These are phyloP conservation scores for Amiota communis DNA, from an alignment of 2,888 invertebrate species.

Conservation along the genomic window DNA sequence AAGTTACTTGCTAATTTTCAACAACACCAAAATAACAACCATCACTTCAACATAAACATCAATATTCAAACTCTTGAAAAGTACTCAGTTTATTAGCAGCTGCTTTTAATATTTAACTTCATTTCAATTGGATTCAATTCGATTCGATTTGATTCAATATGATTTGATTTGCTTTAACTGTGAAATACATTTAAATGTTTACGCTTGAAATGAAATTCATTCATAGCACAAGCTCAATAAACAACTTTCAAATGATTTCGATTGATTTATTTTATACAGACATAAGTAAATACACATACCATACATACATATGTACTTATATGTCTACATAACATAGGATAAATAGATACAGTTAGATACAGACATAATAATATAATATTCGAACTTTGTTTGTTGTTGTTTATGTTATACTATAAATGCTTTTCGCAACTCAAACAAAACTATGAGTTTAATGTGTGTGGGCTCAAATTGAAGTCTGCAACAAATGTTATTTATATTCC, in stretches of 20 bases:
- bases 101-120: conserved; percentile 14
- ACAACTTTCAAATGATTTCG: conserved; percentile 25
- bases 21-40: no score
- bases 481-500: no score
- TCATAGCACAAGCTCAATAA: conserved; percentile 23
- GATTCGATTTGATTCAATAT: no score
- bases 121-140: background rate
- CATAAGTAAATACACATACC: background rate
- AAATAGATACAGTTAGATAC: background rate
- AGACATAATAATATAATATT: background rate
- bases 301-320: background rate
- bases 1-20: background rate
- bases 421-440: no score
- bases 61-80: no score
- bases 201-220: conserved; percentile 23
- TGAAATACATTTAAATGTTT: conserved; percentile 5
- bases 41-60: no score
- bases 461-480: no score
- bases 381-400: background rate
- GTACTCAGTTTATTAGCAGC: conserved; percentile 2
- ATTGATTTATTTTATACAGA: conserved; percentile 15
- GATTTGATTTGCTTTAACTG: conserved; percentile 1
- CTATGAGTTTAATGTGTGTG: no score
- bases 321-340: background rate
- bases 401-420: background rate